These are phyloP conservation scores for Colinus virginianus DNA, from an alignment of 2,113 vertebrate species.

Conservation along the genomic window DNA sequence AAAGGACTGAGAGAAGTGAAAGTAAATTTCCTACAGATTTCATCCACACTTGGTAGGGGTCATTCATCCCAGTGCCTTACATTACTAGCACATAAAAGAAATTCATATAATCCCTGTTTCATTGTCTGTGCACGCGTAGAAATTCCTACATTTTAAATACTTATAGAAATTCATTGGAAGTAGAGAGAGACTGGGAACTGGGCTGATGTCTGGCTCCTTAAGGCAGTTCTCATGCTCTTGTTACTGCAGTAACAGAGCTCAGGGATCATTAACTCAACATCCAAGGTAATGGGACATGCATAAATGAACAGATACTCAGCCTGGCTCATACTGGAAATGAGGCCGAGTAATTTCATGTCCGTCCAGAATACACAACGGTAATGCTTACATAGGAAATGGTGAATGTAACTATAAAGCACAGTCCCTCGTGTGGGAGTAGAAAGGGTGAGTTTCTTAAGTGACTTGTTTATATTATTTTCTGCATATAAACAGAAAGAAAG, in stretches of 20 bases:
- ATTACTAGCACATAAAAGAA: neutral
- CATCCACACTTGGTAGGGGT: neutral
- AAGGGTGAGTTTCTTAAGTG: neutral
- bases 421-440: neutral
- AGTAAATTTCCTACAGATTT: neutral
- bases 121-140: neutral
- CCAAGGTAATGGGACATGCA: neutral
- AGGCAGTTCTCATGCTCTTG: neutral
- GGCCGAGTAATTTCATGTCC: neutral
- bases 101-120: neutral
- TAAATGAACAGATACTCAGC: neutral
- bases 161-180: neutral
- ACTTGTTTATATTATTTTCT: neutral
- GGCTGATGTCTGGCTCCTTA: neutral
- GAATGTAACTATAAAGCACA: neutral
- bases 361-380: neutral
- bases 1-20: neutral
- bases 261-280: neutral
- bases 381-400: neutral
- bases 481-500: neutral
- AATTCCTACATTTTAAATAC: neutral
- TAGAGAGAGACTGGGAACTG: rapidly evolving
- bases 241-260: neutral
- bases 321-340: neutral
- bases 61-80: neutral